Base-by-base conservation (phyloP, 37 sponge, comb jelly and placozoan species). In the Halisarca cf. caerulea region DNA sequence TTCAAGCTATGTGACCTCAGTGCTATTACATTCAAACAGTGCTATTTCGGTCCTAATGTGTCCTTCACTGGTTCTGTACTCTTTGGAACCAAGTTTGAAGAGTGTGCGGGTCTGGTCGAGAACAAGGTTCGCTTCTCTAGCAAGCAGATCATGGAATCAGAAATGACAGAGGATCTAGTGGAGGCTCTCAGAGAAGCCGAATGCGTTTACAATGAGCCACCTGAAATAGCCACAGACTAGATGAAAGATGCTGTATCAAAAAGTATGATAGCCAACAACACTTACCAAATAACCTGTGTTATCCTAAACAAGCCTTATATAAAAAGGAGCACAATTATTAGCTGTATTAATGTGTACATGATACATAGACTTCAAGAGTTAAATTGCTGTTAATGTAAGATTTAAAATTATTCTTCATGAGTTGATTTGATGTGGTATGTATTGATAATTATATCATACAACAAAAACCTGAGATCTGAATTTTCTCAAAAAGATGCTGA, bases 121-220 rank as follows among this genome's bases (percentile, higher is more conserved):
- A 3, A 92, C 83, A 27, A 61, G 42, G 17, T 78, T 83, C 18
- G 92, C 92, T 54, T 89, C 84, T 30, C 78, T 38, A 83, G 79
- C 83, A 47, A 74, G 24, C 77, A 74, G 45, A 4, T 74, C 7
- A 74, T 40, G 45, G 77, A 74, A 7, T 44, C 45, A 2, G 77
- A 40, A 21, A 43, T 44, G 45, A 40, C 32, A 8, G 77, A 44
- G 23, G 77, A 74, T 2, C 6, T 74, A 40, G 45, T 41, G 2
- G 77, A 37, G 17, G 77, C 77, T 18, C 45, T 74, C 42, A 3
- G 77, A 40, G 25, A 74, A 43, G 77, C 77, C 36, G 77, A 44
- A 40, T 74, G 77, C 45, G 24, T 41, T 41, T 43, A 41, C 6
- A 44, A 36, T 23, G 77, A 74, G n/a, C 39, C 32, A n/a, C 18